Evolutionary conservation across 2,797 vertebrate genomes (phyloP), one percentile per base, ranked within the genome.

Genomic region (Toxotes lorentzi): DNA sequence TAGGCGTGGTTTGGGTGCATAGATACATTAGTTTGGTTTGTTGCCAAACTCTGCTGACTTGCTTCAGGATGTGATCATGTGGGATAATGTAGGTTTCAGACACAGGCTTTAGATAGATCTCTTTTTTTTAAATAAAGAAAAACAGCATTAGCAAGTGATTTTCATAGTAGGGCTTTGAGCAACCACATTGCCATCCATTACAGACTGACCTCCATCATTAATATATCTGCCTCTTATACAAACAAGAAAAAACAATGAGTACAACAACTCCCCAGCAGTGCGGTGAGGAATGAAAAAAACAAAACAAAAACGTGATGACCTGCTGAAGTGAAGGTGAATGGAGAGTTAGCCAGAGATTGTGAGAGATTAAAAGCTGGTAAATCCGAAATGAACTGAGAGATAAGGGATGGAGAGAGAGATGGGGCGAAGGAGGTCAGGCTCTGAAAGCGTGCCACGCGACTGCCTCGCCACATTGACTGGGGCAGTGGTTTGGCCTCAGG

Each of bases 301-400:
- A 41, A 48, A 58, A 78, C 58, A 76, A 43, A 83, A 2, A 79
- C 53, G 27, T 73, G 79, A 86, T 53, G 30, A 71, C 69, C 7
- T 40, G 40, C 38, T 69, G 50, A 85, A 72, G 43, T 47, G 71
- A 86, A 85, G 64, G 51, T 76, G 70, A 87, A 86, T 77, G 78
- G 61, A 78, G 66, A 43, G 56, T 8, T 60, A 82, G 67, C 56
- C 76, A 86, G 64, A 91, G 86, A 86, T 87, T 89, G 83, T 1
- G 24, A 57, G 66, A 78, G 88, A 92, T 92, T 90, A 91, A 90
- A 89, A 70, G 21, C 21, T 7, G 60, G 62, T 85, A 93, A 91
- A 91, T 93, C 88, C 85, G 30, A 88, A 90, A 92, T 91, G 78
- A 92, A 91, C 78, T 24, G 78, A 82, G 77, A 85, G 81, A 78